phyloP scores from a whole-genome alignment of 2,888 invertebrate genomes.

The Athalia cordata region DNA sequence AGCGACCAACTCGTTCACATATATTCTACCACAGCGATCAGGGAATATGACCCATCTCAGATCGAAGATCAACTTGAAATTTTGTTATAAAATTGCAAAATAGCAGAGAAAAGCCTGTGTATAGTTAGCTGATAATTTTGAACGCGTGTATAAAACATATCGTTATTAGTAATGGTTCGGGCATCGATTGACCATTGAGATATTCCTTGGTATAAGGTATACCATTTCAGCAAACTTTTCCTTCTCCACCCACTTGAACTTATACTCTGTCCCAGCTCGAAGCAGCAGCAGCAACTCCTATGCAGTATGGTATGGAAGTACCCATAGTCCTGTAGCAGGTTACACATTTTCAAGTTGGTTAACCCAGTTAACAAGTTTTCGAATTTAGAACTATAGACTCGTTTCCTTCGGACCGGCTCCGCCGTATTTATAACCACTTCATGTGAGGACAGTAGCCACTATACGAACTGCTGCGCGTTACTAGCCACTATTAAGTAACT shows the following conservation, averaged over 20 bases:
- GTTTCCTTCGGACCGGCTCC: slow-evolving; percentile 19
- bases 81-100: neutral
- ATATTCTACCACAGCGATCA: no score
- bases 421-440: slow-evolving; percentile 31
- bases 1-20: no score
- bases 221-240: slow-evolving; percentile 18
- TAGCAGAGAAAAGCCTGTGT: neutral
- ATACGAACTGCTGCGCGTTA: neutral
- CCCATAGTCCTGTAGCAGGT: neutral
- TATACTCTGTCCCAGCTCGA: neutral
- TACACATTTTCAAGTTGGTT: slow-evolving; percentile 45
- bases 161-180: neutral
- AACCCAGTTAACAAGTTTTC: slow-evolving; percentile 44
- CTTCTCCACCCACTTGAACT: slow-evolving; percentile 1
- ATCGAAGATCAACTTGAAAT: no score
- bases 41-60: no score
- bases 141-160: slow-evolving; percentile 14
- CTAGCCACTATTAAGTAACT: neutral
- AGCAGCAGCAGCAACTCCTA: no score
- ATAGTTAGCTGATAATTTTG: neutral
- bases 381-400: slow-evolving; percentile 36
- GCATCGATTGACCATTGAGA: slow-evolving; percentile 16
- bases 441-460: slow-evolving; percentile 13
- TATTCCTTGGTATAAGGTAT: neutral
- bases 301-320: neutral